Evolutionary conservation across 2,113 vertebrate genomes (phyloP).

Genomic region (Ondatra zibethicus): DNA sequence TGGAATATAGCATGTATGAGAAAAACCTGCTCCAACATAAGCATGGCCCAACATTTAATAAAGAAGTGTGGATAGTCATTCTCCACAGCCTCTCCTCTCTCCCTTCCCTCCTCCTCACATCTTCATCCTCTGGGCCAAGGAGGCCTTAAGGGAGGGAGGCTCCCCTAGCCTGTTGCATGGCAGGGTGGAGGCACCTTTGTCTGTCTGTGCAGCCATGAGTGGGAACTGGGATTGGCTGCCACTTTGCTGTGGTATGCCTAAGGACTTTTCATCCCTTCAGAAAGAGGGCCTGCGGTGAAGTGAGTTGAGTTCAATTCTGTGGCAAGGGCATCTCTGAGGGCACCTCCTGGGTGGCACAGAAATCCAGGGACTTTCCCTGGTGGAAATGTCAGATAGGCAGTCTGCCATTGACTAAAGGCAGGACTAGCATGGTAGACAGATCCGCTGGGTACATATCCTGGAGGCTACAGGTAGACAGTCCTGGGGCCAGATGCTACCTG

Average conservation of each 20-base stretch:
- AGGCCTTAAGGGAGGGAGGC: no score
- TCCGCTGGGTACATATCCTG: not conserved
- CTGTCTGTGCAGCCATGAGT: no score
- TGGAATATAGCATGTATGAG: not conserved
- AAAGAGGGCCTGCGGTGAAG: not conserved
- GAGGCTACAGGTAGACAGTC: not conserved
- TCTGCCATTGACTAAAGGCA: not conserved
- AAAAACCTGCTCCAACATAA: rapidly evolving
- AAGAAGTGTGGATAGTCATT: rapidly evolving
- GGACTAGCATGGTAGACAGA: rapidly evolving
- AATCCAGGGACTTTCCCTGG: not conserved
- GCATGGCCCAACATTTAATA: not conserved
- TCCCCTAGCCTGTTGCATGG: rapidly evolving
- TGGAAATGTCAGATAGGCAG: not conserved
- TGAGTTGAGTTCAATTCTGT: not conserved
- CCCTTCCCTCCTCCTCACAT: not conserved
- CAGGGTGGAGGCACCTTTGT: not conserved
- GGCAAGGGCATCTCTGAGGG: rapidly evolving
- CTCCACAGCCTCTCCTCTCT: rapidly evolving
- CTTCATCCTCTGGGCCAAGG: not conserved
- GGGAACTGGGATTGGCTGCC: not conserved
- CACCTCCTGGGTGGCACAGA: rapidly evolving
- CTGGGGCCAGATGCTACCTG: not conserved
- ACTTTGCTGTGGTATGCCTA: rapidly evolving
- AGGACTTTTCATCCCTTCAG: not conserved